Evolutionary conservation across 2,888 invertebrate genomes (phyloP).

Genomic region (Dasypogon diadema): DNA sequence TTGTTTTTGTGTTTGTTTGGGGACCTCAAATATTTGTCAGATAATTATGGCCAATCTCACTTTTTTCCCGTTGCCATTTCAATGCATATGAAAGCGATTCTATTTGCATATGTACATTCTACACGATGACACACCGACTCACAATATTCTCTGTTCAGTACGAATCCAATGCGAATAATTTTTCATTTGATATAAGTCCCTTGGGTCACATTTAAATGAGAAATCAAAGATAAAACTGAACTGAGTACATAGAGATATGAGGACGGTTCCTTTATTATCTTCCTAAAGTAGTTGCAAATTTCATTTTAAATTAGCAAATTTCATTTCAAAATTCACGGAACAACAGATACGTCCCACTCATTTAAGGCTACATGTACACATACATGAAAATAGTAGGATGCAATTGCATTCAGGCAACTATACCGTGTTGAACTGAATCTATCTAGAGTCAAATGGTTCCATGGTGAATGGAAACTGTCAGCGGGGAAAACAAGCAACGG

Average conservation of each 20-base stretch:
- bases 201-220: not conserved
- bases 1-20: no score
- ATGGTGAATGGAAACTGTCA: conserved; percentile 31
- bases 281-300: no score
- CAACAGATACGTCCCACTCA: not conserved
- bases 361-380: not conserved
- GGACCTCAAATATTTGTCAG: no score
- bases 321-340: conserved; percentile 15
- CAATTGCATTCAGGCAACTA: not conserved
- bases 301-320: conserved; percentile 13
- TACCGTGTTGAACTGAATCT: not conserved
- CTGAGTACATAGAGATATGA: not conserved
- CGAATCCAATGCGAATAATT: not conserved
- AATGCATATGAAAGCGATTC: not conserved
- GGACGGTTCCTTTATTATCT: no score
- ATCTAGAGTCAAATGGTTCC: not conserved
- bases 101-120: conserved; percentile 2
- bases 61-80: not conserved
- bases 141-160: not conserved
- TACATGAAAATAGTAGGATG: not conserved
- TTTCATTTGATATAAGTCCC: conserved; percentile 3
- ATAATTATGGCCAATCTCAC: no score
- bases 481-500: conserved; percentile 5
- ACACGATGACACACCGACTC: not conserved
- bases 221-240: not conserved